phyloP scores from a whole-genome alignment of 1,140 invertebrate genomes.

The Medauroidea extradentata region DNA sequence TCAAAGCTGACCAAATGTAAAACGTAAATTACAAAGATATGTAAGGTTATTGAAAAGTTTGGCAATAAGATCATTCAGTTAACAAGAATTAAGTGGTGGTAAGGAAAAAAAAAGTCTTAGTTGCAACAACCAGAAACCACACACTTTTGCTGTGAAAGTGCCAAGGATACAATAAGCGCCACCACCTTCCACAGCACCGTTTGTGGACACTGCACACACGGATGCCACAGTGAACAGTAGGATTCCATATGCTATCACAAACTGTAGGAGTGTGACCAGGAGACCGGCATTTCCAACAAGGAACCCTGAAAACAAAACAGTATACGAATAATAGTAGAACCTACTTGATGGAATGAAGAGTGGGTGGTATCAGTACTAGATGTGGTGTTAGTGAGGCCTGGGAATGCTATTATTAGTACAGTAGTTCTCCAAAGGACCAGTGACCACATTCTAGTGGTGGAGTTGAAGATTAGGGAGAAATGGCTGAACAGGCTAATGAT shows the following conservation, averaged over 20 bases:
- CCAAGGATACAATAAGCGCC: slow-evolving; percentile 97
- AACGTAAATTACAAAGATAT: not conserved
- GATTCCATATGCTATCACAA: slow-evolving; percentile 90
- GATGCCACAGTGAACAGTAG: slow-evolving; percentile 94
- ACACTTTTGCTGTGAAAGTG: slow-evolving; percentile 7
- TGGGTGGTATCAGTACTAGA: too few species aligned
- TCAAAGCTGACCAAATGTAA: too few species aligned
- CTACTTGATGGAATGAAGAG: too few species aligned
- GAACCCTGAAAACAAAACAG: slow-evolving; percentile 67
- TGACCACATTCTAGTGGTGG: too few species aligned
- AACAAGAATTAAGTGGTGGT: not conserved
- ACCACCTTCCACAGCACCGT: slow-evolving; percentile 97
- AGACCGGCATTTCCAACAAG: slow-evolving; percentile 96
- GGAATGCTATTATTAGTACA: too few species aligned
- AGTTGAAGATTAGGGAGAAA: too few species aligned
- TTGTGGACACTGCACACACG: slow-evolving; percentile 97
- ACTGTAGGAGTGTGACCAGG: slow-evolving; percentile 78
- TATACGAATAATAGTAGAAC: too few species aligned
- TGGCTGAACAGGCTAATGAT: too few species aligned
- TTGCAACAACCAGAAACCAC: not conserved
- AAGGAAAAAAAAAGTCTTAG: not conserved
- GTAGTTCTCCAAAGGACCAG: too few species aligned
- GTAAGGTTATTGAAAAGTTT: not conserved
- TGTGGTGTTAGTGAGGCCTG: too few species aligned
- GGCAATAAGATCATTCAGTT: not conserved